These are phyloP conservation scores for Lasius fuliginosus DNA, from an alignment of 2,888 invertebrate species.

Conservation along the genomic window DNA sequence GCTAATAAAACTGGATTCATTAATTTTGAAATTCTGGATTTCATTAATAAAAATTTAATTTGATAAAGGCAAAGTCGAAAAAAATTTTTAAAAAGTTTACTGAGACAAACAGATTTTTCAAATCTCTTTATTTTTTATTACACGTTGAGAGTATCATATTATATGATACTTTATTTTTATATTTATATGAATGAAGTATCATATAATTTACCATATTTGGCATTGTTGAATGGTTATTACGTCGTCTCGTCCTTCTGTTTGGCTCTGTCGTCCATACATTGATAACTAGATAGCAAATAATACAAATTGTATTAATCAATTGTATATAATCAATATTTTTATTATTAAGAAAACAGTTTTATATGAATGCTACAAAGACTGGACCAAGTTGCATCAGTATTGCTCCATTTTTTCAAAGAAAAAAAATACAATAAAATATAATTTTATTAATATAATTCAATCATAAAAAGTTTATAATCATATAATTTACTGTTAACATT, in stretches of 20 bases:
- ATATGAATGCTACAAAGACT: neutral
- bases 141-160: neutral
- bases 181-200: neutral
- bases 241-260: conserved; percentile 87
- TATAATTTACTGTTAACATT: neutral
- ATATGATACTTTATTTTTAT: conserved; percentile 25
- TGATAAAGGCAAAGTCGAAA: neutral
- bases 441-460: neutral
- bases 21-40: no score
- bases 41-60: no score
- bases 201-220: conserved; percentile 81
- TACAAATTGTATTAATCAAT: neutral
- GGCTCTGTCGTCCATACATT: conserved; percentile 96
- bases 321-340: neutral
- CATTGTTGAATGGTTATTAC: conserved; percentile 86
- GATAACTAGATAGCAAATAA: conserved; percentile 88
- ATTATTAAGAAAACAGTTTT: neutral
- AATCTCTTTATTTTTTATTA: neutral
- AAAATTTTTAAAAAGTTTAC: neutral
- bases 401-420: neutral
- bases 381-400: neutral
- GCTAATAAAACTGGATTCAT: no score
- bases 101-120: neutral
- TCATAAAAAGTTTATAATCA: neutral
- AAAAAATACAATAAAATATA: neutral